Percentiles rank a stretch among this genome's conserved stretches.
Conservation (phyloP, 2,113 vertebrate species). For the Calypte anna region DNA sequence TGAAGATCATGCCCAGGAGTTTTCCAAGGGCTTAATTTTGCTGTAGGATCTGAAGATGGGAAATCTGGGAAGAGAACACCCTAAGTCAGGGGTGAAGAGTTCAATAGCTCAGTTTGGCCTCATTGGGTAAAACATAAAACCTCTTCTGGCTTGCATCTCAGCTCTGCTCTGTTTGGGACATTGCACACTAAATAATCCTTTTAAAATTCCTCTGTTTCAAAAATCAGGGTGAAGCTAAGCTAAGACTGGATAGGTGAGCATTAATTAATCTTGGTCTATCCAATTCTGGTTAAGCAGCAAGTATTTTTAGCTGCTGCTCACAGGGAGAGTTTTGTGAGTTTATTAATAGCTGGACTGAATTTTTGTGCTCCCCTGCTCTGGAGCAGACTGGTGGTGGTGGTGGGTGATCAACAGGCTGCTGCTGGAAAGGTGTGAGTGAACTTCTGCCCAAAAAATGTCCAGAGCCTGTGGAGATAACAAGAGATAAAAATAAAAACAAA, state of each 20-base stretch:
- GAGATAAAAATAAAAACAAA: neutral
- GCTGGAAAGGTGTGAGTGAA: fast-evolving
- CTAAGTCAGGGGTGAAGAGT: neutral
- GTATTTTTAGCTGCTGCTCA: slow-evolving; percentile 1
- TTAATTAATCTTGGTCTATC: neutral
- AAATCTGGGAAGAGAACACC: neutral
- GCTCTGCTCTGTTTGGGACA: fast-evolving
- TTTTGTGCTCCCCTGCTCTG: neutral
- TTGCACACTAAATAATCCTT: neutral
- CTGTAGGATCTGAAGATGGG: neutral
- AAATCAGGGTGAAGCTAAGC: neutral
- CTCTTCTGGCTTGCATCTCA: neutral
- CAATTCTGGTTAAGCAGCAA: neutral
- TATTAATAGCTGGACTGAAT: neutral
- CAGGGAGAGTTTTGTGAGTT: neutral
- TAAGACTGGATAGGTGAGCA: neutral
- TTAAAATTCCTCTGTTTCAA: neutral
- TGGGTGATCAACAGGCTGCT: neutral
- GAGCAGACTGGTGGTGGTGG: neutral
- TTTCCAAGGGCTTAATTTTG: neutral
- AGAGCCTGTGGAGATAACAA: neutral
- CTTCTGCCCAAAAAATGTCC: neutral
- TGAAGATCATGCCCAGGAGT: neutral
- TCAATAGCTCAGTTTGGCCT: neutral
- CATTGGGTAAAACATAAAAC: neutral